Conservation (phyloP, 2,888 invertebrate species). For the Cylloceria caligata region DNA sequence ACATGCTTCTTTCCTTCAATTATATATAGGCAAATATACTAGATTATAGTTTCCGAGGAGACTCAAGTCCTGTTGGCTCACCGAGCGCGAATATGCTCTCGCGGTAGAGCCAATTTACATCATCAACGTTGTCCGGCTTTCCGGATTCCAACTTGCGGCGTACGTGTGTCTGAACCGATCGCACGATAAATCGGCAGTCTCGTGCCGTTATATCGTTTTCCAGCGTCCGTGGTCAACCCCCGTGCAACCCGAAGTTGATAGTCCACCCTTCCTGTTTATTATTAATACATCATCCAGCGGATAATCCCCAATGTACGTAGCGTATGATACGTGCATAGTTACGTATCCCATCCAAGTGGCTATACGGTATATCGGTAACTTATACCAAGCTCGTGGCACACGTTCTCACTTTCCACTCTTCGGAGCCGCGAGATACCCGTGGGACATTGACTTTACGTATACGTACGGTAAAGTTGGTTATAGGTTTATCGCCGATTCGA, state of each 20-base stretch:
- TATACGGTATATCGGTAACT: slow-evolving; percentile 11
- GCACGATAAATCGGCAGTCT: slow-evolving; percentile 66
- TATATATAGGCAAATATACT: slow-evolving; percentile 1
- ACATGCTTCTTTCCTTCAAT: slow-evolving; percentile 45
- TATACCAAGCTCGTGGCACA: slow-evolving; percentile 4
- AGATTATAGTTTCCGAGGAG: slow-evolving; percentile 22
- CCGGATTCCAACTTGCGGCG: slow-evolving; percentile 73
- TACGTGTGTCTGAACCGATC: slow-evolving; percentile 61
- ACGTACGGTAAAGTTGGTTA: slow-evolving; percentile 47
- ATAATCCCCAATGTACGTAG: slow-evolving; percentile 34
- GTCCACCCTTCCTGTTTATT: slow-evolving; percentile 64
- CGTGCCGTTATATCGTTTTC: slow-evolving; percentile 59
- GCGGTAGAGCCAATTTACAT: slow-evolving; percentile 73
- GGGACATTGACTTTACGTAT: slow-evolving; percentile 51
- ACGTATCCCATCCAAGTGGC: neutral
- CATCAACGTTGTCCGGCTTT: slow-evolving; percentile 74
- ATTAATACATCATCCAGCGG: slow-evolving; percentile 63
- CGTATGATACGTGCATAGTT: neutral
- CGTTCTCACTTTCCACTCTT: slow-evolving; percentile 65
- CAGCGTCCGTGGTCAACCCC: slow-evolving; percentile 39
- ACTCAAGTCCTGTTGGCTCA: slow-evolving; percentile 12
- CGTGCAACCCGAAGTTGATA: slow-evolving; percentile 17
- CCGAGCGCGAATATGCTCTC: slow-evolving; percentile 22
- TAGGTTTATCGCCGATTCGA: neutral
- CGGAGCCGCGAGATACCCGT: slow-evolving; percentile 58